Evolutionary conservation across 2,888 invertebrate genomes (phyloP), one percentile per base, ranked within the genome.

Genomic region (Periphyllus acericola): DNA sequence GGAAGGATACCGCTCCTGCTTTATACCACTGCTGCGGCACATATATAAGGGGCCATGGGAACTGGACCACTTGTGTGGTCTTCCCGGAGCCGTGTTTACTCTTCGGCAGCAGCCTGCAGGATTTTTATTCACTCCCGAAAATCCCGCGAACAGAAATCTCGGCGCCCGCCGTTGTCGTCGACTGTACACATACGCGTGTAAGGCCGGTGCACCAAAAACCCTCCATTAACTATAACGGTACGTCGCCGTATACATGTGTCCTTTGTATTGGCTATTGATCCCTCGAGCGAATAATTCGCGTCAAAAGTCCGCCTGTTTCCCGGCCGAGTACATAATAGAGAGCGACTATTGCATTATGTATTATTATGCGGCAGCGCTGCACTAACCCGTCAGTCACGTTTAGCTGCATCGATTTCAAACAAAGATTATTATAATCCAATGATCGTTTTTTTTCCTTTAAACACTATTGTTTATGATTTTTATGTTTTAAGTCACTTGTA

Each of bases 1-100:
- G 55, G 60, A 36, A 36, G 75, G 75, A 60, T 29, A 60, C 3
- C 29, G 36, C 46, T 46, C 46, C 46, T 46, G 46, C 11, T 46
- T 46, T 46, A 46, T 46, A 46, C 29, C 9, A 29, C 68, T 55
- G 21, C 55, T 19, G 29, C 32, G n/a, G 46, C 29, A 36, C 17
- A 36, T 21, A 32, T n/a, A 25, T 40, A 40, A 74, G 80, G 74
- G 80, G 52, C 74, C 74, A 87, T 87, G 87, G 74, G 87, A 87
- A 87, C 81, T 81, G 81, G 87, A 87, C 87, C 87, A 87, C 87
- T 87, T 87, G 87, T 87, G 87, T 32, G 74, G 80, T 78, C 87
- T 87, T 81, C 81, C 80, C 74, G 40, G 76, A 60, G 60, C n/a
- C 19, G 40, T 87, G 87, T 87, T 87, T 87, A 87, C 87, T 32